A percentile compares a stretch with the other conserved stretches of the same genome.
Conservation (phyloP, 2,797 vertebrate genomes). For the Otus scops region DNA sequence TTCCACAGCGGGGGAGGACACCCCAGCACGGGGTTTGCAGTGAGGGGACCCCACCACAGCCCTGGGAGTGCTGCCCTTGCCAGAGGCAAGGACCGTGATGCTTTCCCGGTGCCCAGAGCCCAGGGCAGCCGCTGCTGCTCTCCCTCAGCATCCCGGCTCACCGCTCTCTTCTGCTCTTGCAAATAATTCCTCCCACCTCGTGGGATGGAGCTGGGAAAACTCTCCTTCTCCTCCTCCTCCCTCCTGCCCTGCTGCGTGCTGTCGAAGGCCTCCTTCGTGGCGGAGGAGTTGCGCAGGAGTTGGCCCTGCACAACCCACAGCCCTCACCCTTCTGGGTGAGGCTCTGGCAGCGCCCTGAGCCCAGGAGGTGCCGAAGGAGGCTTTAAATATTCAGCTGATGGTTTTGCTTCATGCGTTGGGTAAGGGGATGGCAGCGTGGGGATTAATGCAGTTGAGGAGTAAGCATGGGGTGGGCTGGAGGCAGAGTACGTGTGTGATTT, state of each 20-base stretch:
- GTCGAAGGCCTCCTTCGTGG: neutral
- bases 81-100: neutral
- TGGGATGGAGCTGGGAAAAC: neutral
- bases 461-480: neutral
- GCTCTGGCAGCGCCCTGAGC: neutral
- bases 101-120: neutral
- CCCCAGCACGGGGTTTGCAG: neutral
- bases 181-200: neutral
- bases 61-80: accelerated
- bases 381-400: neutral
- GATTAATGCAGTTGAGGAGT: too few relatives aligned
- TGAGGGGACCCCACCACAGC: neutral
- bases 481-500: accelerated
- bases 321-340: neutral
- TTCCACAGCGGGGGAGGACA: neutral
- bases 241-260: neutral
- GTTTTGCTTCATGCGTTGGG: neutral
- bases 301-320: neutral
- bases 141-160: neutral
- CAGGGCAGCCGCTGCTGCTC: neutral
- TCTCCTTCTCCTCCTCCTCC: neutral
- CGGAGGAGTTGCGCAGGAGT: too few relatives aligned
- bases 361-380: neutral
- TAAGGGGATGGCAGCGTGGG: neutral
- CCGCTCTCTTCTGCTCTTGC: neutral